A percentile compares a stretch with the other conserved stretches of the same genome.
phyloP scores from a whole-genome alignment of 2,113 vertebrate species.

The Protobothrops flavoviridis region DNA sequence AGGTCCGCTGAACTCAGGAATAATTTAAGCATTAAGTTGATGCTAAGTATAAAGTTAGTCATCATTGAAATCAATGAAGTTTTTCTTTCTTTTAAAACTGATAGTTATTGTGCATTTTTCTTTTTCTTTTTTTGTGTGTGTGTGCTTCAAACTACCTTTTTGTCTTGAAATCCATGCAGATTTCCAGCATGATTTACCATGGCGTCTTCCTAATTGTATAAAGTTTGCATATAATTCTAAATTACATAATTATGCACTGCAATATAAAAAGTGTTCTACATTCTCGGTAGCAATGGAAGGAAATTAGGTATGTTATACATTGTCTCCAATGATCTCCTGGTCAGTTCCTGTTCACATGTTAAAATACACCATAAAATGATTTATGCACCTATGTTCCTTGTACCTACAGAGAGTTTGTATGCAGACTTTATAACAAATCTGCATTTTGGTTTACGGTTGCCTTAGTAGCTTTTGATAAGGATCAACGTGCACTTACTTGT shows the following conservation, averaged over 20 bases:
- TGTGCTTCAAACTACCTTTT: not conserved
- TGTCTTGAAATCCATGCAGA: not conserved
- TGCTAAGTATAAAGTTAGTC: not conserved
- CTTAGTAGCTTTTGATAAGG: not conserved
- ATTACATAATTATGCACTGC: not conserved
- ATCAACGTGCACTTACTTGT: not conserved
- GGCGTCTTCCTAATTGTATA: not conserved
- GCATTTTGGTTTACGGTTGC: not conserved
- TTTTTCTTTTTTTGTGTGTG: not conserved
- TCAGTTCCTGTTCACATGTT: not conserved
- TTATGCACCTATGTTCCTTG: not conserved
- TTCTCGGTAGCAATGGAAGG: not conserved
- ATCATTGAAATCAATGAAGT: not conserved
- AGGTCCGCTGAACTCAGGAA: not conserved
- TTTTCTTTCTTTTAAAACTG: not conserved
- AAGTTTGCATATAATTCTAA: not conserved
- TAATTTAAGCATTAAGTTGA: not conserved
- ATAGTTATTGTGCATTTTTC: not conserved
- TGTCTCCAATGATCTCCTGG: not conserved
- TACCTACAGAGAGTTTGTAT: not conserved
- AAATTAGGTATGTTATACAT: not conserved
- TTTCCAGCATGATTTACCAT: not conserved
- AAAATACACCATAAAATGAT: not conserved
- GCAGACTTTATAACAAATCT: not conserved
- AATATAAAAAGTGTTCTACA: not conserved